phyloP scores from a whole-genome alignment of 2,113 vertebrate species.

The Channa maculata region DNA sequence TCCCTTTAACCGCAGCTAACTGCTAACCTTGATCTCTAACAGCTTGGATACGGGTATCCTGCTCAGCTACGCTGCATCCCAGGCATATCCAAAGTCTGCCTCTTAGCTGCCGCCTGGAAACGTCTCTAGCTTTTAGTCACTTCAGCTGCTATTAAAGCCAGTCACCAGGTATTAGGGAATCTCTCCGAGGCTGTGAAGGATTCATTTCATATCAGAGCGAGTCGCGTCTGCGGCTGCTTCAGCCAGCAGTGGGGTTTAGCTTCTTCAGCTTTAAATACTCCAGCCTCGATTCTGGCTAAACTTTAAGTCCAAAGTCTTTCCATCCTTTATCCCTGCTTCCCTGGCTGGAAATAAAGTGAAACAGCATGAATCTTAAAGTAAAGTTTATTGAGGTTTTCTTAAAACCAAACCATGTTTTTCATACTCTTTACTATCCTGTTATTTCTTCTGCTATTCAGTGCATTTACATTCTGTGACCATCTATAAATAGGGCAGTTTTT shows the following conservation, averaged over 20 bases:
- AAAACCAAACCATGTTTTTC: too few species aligned
- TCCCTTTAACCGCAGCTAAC: conserved; percentile 50
- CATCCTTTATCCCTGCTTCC: too few species aligned
- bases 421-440: too few species aligned
- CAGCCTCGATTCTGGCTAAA: not conserved
- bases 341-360: conserved; percentile 1
- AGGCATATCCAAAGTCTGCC: conserved; percentile 34
- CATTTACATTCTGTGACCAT: not conserved
- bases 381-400: too few species aligned
- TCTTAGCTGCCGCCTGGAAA: conserved; percentile 39
- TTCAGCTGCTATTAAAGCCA: conserved; percentile 47
- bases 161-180: conserved; percentile 45
- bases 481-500: not conserved
- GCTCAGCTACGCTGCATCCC: conserved; percentile 24
- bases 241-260: conserved; percentile 13
- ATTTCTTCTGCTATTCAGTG: not conserved
- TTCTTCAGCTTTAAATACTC: conserved; percentile 22
- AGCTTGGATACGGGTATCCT: conserved; percentile 43
- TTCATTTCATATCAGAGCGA: conserved; percentile 51
- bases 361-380: too few species aligned
- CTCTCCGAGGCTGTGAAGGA: conserved; percentile 35
- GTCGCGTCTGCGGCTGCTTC: conserved; percentile 14
- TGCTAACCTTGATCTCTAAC: conserved; percentile 46
- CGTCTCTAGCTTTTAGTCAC: conserved; percentile 48
- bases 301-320: too few species aligned